Evolutionary conservation across 2,888 invertebrate species (phyloP).

Genomic region (Parnassius glacialis): DNA sequence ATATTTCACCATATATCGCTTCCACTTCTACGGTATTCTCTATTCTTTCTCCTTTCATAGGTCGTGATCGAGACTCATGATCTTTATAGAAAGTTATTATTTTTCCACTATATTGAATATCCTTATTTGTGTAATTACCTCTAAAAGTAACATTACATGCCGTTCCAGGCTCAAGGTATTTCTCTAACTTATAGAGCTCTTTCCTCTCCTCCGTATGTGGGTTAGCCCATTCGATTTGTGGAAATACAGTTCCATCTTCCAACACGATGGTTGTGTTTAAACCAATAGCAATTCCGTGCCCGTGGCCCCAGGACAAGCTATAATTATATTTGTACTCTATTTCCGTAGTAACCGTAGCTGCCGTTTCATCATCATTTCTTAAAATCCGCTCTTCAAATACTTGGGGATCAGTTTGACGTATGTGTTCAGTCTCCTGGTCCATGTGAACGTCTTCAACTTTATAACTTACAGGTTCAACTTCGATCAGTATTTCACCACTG

Average conservation of each 20-base stretch:
- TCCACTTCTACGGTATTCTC: slow-evolving; percentile 86
- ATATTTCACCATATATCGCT: slow-evolving; percentile 87
- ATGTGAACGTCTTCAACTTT: slow-evolving; percentile 85
- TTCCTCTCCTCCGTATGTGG: slow-evolving; percentile 78
- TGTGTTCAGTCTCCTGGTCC: slow-evolving; percentile 74
- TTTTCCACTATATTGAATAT: slow-evolving; percentile 87
- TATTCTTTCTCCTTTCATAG: slow-evolving; percentile 82
- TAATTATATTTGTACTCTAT: slow-evolving; percentile 87
- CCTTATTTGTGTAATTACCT: slow-evolving; percentile 87
- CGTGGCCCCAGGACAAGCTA: slow-evolving; percentile 89
- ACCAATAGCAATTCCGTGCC: slow-evolving; percentile 86
- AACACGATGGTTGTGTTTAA: slow-evolving; percentile 83
- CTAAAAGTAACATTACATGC: slow-evolving; percentile 90
- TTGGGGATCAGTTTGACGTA: slow-evolving; percentile 69
- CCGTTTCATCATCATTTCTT: slow-evolving; percentile 77
- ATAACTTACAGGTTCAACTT: slow-evolving; percentile 89
- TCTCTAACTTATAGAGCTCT: slow-evolving; percentile 81
- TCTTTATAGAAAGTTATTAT: slow-evolving; percentile 86
- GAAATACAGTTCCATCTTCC: slow-evolving; percentile 78
- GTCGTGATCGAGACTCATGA: slow-evolving; percentile 78
- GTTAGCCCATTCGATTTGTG: slow-evolving; percentile 87
- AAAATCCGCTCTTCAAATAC: slow-evolving; percentile 77
- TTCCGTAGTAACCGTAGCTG: slow-evolving; percentile 85
- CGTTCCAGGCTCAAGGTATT: slow-evolving; percentile 87
- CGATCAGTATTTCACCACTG: slow-evolving; percentile 88